A percentile compares a stretch with the other conserved stretches of the same genome.
Evolutionary conservation across 2,113 vertebrate species (phyloP).

Genomic region (Aptenodytes patagonicus): DNA sequence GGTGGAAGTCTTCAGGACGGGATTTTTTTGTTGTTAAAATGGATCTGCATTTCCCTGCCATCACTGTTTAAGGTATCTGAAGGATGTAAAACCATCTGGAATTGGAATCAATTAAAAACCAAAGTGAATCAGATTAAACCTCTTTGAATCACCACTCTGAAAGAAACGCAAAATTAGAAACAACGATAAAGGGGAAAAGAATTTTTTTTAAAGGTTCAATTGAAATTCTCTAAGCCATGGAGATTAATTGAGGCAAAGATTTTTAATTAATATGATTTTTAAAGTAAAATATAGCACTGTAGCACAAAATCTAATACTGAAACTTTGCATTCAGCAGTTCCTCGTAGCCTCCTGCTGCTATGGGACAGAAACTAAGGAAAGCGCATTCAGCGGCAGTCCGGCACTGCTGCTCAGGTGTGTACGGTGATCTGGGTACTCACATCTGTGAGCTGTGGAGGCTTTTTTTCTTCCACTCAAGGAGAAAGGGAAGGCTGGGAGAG

Average conservation of each 20-base stretch:
- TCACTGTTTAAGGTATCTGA: neutral
- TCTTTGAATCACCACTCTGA: neutral
- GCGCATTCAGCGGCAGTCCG: rapidly evolving
- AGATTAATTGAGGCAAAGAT: neutral
- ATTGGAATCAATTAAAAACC: neutral
- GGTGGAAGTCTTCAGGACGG: neutral
- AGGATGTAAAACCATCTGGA: neutral
- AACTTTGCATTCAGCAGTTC: neutral
- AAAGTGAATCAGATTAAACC: neutral
- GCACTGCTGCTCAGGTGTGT: rapidly evolving
- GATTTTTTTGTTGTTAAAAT: neutral
- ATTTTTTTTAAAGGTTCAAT: neutral
- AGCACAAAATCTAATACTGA: neutral
- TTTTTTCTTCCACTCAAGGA: neutral
- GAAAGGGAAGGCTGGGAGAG: neutral
- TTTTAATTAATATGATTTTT: neutral
- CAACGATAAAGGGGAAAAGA: neutral
- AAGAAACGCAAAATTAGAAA: neutral
- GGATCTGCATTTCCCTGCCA: neutral
- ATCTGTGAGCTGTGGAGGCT: neutral
- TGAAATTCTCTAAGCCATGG: neutral
- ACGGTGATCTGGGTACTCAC: neutral
- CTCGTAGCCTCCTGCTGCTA: neutral
- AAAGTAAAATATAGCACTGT: neutral
- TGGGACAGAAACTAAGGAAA: neutral